These are phyloP conservation scores for Idaea aversata DNA, from an alignment of 2,888 invertebrate species.

Conservation along the genomic window DNA sequence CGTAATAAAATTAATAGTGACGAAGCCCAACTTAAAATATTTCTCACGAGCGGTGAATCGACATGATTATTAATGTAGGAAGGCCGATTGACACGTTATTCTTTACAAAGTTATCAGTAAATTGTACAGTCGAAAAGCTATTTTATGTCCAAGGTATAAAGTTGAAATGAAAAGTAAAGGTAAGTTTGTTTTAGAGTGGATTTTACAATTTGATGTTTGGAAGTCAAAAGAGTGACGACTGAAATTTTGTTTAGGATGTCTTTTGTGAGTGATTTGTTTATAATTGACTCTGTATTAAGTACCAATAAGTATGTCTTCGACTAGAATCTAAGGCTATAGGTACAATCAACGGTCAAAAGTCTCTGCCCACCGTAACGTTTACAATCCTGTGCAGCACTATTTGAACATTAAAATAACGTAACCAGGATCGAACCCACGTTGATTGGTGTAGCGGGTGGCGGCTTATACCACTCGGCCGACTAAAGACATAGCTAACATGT, in stretches of 20 bases:
- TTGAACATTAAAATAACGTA: no score
- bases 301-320: slow-evolving; percentile 28
- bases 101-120: slow-evolving; percentile 36
- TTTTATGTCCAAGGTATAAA: slow-evolving; percentile 27
- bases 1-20: slow-evolving; percentile 71
- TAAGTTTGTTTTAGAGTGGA: slow-evolving; percentile 44
- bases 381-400: no score
- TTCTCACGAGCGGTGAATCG: slow-evolving; percentile 71
- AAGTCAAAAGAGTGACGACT: not conserved
- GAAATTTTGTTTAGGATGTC: not conserved
- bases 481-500: no score
- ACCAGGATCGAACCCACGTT: no score
- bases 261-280: not conserved
- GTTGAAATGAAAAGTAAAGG: not conserved
- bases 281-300: slow-evolving; percentile 28
- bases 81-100: slow-evolving; percentile 76
- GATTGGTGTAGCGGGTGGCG: no score
- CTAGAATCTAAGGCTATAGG: no score
- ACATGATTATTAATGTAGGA: slow-evolving; percentile 75
- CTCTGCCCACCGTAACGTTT: no score
- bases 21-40: slow-evolving; percentile 59
- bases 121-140: slow-evolving; percentile 23
- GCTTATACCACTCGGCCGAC: no score
- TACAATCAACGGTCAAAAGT: no score
- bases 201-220: not conserved